Evolutionary conservation across 2,888 invertebrate species (phyloP).

Genomic region (Sarcophaga carnaria): DNA sequence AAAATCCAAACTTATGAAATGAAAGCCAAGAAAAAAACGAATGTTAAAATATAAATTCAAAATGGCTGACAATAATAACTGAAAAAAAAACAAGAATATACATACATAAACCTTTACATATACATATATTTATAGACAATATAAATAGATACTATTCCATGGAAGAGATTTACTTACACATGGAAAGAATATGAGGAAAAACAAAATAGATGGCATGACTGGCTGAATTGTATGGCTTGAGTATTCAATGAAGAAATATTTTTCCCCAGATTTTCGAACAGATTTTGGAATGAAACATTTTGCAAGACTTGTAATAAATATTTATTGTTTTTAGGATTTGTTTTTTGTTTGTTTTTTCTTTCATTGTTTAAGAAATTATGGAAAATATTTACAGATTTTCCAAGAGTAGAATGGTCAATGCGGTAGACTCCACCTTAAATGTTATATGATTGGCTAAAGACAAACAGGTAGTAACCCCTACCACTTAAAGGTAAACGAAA

Average conservation of each 20-base stretch:
- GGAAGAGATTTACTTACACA: constrained; percentile 2
- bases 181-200: not conserved
- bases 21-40: constrained; percentile 18
- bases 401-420: constrained; percentile 48
- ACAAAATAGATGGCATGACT: constrained; percentile 1
- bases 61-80: constrained; percentile 77
- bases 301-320: constrained; percentile 14
- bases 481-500: constrained; percentile 21
- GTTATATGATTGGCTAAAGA: constrained; percentile 71
- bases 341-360: not conserved
- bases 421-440: constrained; percentile 71
- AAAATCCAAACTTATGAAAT: constrained; percentile 39
- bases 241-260: constrained; percentile 16
- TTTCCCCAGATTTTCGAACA: constrained; percentile 35
- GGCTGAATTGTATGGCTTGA: constrained; percentile 40
- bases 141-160: constrained; percentile 37
- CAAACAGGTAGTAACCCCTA: constrained; percentile 53
- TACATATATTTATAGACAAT: not conserved
- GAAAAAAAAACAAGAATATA: constrained; percentile 54
- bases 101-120: not conserved
- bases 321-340: constrained; percentile 31
- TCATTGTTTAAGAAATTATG: not conserved
- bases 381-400: constrained; percentile 36
- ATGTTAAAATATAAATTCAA: constrained; percentile 74
- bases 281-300: constrained; percentile 61